Conservation (phyloP, 2,113 vertebrate species). For the Halcyon senegalensis region DNA sequence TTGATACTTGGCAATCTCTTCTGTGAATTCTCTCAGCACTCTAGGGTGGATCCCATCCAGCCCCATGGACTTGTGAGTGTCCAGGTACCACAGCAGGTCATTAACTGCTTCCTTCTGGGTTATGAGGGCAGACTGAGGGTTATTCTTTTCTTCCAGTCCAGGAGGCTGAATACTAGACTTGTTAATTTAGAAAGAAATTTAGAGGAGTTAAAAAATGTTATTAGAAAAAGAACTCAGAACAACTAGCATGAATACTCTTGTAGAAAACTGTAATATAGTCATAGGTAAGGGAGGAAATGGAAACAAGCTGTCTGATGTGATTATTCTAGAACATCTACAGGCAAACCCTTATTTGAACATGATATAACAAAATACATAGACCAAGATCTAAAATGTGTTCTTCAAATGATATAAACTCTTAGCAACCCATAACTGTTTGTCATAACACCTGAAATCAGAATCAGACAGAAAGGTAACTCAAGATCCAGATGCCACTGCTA, state of each 20-base stretch:
- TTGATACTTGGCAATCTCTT: too few species aligned
- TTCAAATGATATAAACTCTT: slow-evolving; percentile 39
- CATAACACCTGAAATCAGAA: slow-evolving; percentile 48
- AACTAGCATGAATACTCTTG: not conserved
- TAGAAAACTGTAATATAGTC: slow-evolving; percentile 6
- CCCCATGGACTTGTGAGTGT: too few species aligned
- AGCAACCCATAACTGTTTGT: slow-evolving; percentile 3
- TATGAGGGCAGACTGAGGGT: too few species aligned
- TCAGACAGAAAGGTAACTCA: slow-evolving; percentile 26
- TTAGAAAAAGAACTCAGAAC: not conserved
- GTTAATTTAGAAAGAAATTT: not conserved
- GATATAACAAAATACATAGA: not conserved
- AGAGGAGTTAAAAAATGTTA: not conserved
- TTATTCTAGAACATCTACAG: slow-evolving; percentile 11
- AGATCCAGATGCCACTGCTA: slow-evolving; percentile 20
- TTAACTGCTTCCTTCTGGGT: too few species aligned
- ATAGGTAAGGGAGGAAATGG: not conserved
- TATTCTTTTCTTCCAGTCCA: too few species aligned
- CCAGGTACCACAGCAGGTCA: too few species aligned
- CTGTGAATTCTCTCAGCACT: too few species aligned
- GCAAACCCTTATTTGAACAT: not conserved
- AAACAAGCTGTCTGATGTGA: not conserved
- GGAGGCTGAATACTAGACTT: not conserved
- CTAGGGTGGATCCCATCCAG: too few species aligned
- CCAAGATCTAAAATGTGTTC: slow-evolving; percentile 7